phyloP scores from a whole-genome alignment of 1,140 invertebrate species.

The Rhagoletis zephyria region DNA sequence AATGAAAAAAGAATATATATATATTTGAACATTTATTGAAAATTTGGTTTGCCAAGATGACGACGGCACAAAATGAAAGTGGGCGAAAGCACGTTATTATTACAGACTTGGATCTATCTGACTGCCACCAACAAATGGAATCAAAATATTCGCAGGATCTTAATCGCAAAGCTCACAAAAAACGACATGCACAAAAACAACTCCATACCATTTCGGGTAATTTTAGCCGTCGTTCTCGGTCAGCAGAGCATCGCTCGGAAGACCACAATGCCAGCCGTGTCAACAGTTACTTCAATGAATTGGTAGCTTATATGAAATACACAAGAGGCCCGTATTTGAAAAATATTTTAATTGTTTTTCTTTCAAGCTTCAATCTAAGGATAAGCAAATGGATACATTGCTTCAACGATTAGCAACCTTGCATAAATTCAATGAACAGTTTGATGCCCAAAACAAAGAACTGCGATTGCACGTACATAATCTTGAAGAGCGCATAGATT shows the following conservation, averaged over 20 bases:
- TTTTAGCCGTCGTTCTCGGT: conserved; percentile 66
- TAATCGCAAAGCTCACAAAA: conserved; percentile 54
- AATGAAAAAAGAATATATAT: not conserved
- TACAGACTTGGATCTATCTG: conserved; percentile 67
- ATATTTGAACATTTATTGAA: not conserved
- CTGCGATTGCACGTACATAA: conserved; percentile 60
- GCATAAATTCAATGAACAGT: conserved; percentile 70
- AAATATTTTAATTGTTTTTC: not conserved
- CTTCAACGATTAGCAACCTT: conserved; percentile 66
- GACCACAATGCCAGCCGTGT: conserved; percentile 57
- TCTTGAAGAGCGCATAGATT: conserved; percentile 61
- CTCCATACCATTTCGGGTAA: conserved; percentile 69
- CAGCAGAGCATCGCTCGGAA: conserved; percentile 61
- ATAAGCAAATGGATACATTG: conserved; percentile 70
- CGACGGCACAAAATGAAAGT: not conserved
- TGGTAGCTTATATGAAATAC: conserved; percentile 59
- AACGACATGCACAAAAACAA: conserved; percentile 61
- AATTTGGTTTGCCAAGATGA: not conserved
- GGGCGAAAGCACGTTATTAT: conserved; percentile 59
- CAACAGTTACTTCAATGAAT: conserved; percentile 62
- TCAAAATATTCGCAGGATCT: not conserved
- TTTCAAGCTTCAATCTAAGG: conserved; percentile 68
- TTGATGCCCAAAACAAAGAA: conserved; percentile 68
- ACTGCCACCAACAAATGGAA: conserved; percentile 56
- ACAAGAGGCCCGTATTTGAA: too few species aligned